Percentiles rank a stretch among this genome's conserved stretches.
These are phyloP conservation scores for Drosophila subsilvestris DNA, from an alignment of 2,888 invertebrate species.

Conservation along the genomic window DNA sequence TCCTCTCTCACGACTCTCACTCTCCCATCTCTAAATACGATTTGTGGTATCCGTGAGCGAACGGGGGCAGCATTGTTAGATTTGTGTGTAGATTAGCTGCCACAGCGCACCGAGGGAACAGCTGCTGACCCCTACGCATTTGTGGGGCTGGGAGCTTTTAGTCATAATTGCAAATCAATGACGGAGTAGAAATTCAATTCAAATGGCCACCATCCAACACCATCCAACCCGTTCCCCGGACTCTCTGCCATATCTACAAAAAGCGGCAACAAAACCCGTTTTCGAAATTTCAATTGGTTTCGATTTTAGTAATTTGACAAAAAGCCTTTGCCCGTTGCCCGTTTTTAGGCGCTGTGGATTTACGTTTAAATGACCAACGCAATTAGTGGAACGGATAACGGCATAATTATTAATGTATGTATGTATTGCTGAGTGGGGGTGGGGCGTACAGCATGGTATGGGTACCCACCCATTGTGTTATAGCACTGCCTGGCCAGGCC, in stretches of 20 bases:
- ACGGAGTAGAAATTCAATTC: constrained; percentile 61
- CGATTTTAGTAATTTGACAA: constrained; percentile 57
- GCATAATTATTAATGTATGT: constrained; percentile 46
- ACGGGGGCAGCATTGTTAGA: constrained; percentile 2
- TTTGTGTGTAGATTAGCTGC: constrained; percentile 51
- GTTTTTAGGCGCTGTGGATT: constrained; percentile 36
- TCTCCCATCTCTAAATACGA: background rate
- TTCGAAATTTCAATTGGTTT: constrained; percentile 58
- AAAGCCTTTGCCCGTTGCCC: constrained; percentile 33
- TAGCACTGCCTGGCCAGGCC: background rate
- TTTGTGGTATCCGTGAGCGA: background rate
- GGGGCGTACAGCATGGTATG: background rate
- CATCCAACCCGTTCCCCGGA: background rate
- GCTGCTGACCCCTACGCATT: constrained; percentile 4
- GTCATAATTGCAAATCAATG: constrained; percentile 77
- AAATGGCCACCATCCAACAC: constrained; percentile 25
- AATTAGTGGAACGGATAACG: constrained; percentile 53
- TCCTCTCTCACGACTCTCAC: background rate
- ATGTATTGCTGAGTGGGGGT: background rate
- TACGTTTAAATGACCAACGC: constrained; percentile 64
- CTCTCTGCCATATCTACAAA: background rate
- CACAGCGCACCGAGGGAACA: constrained; percentile 11
- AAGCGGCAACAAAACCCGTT: constrained; percentile 41
- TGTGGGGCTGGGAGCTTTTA: constrained; percentile 52
- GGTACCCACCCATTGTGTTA: background rate